Percentiles rank a stretch among this genome's conserved stretches.
phyloP scores from a whole-genome alignment of 2,113 vertebrate species.

The Pteropus alecto region DNA sequence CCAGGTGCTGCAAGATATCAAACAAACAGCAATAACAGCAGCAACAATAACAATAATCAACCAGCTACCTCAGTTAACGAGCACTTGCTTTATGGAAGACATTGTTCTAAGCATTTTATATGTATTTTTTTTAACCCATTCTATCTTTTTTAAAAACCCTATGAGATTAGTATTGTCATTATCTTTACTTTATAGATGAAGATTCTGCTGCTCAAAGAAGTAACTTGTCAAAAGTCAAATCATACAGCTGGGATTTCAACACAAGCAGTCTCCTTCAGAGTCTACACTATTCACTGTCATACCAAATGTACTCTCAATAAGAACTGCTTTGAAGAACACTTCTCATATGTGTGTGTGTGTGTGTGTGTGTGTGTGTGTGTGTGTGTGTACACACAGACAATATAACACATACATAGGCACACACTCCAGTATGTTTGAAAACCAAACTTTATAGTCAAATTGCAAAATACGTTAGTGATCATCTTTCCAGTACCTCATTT shows the following conservation, averaged over 20 bases:
- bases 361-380: not conserved
- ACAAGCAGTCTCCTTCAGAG: not conserved
- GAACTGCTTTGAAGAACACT: not conserved
- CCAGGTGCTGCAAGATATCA: not conserved
- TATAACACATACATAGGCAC: not conserved
- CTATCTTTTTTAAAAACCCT: not conserved
- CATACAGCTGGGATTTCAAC: not conserved
- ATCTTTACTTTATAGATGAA: conserved; percentile 15
- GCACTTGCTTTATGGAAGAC: not conserved
- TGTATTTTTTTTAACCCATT: not conserved
- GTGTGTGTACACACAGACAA: not conserved
- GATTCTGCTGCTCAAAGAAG: not conserved
- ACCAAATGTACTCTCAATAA: not conserved
- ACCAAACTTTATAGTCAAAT: not conserved
- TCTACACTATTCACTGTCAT: not conserved
- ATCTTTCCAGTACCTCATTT: not conserved
- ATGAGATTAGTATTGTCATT: not conserved
- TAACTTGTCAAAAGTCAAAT: not conserved
- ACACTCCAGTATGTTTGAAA: not conserved
- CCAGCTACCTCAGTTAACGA: not conserved
- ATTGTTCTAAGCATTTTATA: not conserved
- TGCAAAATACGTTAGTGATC: not conserved
- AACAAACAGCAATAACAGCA: not conserved
- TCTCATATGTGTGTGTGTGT: not conserved
- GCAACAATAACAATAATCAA: not conserved